These are phyloP conservation scores for Corythucha ciliata DNA, from an alignment of 2,888 invertebrate genomes.

Conservation along the genomic window DNA sequence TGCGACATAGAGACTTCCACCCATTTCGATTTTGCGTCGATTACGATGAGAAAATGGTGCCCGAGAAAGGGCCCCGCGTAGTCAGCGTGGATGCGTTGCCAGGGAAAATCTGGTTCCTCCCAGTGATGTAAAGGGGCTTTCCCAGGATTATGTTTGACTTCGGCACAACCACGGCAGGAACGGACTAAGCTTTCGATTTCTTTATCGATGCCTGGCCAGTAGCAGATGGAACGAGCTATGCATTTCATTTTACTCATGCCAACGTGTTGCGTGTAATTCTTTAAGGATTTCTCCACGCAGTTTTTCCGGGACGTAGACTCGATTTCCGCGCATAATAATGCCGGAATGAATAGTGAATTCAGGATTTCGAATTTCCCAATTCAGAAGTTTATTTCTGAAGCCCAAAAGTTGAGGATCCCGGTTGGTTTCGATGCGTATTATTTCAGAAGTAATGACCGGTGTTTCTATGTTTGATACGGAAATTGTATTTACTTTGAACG, in stretches of 20 bases:
- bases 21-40: conserved; percentile 30
- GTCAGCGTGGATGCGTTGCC: conserved; percentile 13
- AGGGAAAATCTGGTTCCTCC: conserved; percentile 30
- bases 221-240: conserved; percentile 34
- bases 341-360: background rate
- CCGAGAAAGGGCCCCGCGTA: conserved; percentile 7
- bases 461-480: no score
- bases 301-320: background rate
- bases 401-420: background rate
- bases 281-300: background rate
- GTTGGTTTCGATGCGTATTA: background rate
- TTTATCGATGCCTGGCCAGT: conserved; percentile 36
- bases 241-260: conserved; percentile 36
- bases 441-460: background rate
- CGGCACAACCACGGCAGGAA: background rate
- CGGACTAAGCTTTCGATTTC: conserved; percentile 32
- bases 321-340: background rate
- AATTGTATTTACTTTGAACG: no score
- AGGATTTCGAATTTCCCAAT: background rate
- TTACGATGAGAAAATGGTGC: conserved; percentile 16
- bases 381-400: background rate
- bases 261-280: background rate
- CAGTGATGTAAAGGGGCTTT: conserved; percentile 10
- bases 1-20: conserved; percentile 14
- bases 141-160: conserved; percentile 9